phyloP scores from a whole-genome alignment of 2,113 vertebrate genomes.

The Dipodomys ordii region DNA sequence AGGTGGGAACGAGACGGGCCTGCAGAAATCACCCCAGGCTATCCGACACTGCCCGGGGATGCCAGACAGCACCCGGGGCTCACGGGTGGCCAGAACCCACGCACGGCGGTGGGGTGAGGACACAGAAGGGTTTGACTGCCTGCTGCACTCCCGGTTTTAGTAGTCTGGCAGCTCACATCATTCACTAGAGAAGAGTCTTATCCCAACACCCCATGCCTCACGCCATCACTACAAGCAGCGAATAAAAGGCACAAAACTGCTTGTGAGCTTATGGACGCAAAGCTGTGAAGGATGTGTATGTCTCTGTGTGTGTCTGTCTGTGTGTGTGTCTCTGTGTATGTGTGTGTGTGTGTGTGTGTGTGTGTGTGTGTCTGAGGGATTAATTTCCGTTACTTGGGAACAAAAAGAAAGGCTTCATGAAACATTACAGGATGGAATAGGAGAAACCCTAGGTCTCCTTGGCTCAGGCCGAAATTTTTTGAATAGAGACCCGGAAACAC shows the following conservation, averaged over 20 bases:
- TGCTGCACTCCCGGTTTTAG: not conserved
- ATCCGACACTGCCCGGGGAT: no score
- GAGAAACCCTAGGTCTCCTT: no score
- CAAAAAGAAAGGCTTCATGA: not conserved
- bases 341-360: no score
- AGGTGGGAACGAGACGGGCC: rapidly evolving
- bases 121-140: not conserved
- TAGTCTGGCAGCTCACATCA: not conserved
- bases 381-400: not conserved
- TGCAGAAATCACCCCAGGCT: not conserved
- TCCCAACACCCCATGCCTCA: not conserved
- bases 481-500: no score
- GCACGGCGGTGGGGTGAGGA: no score
- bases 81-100: no score
- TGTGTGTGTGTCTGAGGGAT: no score
- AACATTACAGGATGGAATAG: no score
- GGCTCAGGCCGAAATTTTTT: no score
- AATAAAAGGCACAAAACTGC: not conserved
- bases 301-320: no score
- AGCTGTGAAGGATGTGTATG: not conserved
- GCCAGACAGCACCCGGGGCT: no score
- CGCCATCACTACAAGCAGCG: not conserved
- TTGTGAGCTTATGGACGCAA: not conserved
- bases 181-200: not conserved
- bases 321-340: no score